phyloP scores from a whole-genome alignment of 2,888 invertebrate species.

The Melipona bicolor region DNA sequence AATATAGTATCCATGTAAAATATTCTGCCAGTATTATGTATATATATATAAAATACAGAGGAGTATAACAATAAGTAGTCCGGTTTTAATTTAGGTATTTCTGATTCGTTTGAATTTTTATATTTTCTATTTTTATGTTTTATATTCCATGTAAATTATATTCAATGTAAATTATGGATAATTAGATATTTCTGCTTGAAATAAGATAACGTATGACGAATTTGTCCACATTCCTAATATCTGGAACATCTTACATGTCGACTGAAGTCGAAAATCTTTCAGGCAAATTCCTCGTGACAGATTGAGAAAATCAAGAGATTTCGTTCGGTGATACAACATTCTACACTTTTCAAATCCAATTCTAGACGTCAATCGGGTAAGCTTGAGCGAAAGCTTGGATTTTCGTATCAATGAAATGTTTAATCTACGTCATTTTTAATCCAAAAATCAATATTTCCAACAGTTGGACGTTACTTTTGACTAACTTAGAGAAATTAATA shows the following conservation, averaged over 20 bases:
- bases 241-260: conserved; percentile 16
- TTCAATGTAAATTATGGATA: no score
- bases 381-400: conserved; percentile 16
- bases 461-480: not conserved
- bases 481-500: not conserved
- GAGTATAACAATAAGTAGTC: no score
- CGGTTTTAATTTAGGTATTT: no score
- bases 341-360: conserved; percentile 80
- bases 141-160: no score
- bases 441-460: not conserved
- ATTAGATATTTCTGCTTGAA: not conserved
- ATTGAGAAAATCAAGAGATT: conserved; percentile 71
- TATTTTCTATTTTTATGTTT: not conserved
- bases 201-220: conserved; percentile 9
- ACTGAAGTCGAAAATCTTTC: conserved; percentile 50
- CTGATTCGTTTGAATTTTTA: not conserved
- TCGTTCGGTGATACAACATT: conserved; percentile 74
- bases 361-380: conserved; percentile 36
- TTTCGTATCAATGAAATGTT: not conserved
- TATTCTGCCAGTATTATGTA: no score
- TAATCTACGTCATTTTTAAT: not conserved
- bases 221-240: not conserved
- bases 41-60: no score
- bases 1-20: no score
- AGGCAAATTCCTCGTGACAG: conserved; percentile 70